These are phyloP conservation scores for Crypturellus tataupa DNA, from an alignment of 2,797 vertebrate species.

Conservation along the genomic window DNA sequence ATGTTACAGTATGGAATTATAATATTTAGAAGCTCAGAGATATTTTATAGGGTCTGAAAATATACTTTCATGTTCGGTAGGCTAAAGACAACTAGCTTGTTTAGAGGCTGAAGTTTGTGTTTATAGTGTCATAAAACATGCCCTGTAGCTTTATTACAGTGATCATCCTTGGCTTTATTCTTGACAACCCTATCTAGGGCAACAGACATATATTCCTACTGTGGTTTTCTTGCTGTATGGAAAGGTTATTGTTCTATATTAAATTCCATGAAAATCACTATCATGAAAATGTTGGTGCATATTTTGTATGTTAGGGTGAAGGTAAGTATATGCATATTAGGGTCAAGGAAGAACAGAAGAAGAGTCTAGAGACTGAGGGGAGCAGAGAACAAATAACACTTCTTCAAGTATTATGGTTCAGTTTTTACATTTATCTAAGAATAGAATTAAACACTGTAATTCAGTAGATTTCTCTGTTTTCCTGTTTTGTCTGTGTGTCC, in stretches of 20 bases:
- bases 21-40: background rate
- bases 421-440: background rate
- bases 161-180: background rate
- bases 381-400: background rate
- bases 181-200: background rate
- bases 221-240: background rate
- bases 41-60: background rate
- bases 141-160: constrained; percentile 8
- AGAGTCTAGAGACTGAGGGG: background rate
- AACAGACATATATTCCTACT: background rate
- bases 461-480: background rate
- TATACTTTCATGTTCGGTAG: background rate
- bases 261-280: background rate
- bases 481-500: background rate
- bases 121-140: constrained; percentile 36
- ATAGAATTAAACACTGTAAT: background rate
- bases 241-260: background rate
- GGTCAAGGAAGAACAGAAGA: background rate
- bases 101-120: background rate
- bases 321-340: background rate
- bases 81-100: background rate
- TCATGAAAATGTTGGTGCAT: background rate
- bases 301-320: background rate
- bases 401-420: background rate
- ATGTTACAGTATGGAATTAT: background rate